Evolutionary conservation across 2,888 invertebrate genomes (phyloP).

Genomic region (Alviniconcha strummeri): DNA sequence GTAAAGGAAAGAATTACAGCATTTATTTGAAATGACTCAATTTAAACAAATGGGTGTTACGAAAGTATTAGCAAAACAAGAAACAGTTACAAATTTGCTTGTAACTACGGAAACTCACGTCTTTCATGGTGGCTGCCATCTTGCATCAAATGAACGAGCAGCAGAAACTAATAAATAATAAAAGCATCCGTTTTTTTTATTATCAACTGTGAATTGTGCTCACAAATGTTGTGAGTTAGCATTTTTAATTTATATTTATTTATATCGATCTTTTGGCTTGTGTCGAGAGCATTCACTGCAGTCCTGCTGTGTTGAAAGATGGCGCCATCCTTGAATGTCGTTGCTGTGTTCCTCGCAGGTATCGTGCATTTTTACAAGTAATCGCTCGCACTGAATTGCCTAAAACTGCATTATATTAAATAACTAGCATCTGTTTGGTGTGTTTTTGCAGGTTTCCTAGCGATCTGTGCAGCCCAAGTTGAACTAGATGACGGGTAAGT

Average conservation of each 20-base stretch:
- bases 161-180: too few relatives aligned
- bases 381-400: too few relatives aligned
- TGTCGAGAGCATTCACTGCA: constrained; percentile 27
- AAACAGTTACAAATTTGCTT: not conserved
- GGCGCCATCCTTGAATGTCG: constrained; percentile 53
- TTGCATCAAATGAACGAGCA: not conserved
- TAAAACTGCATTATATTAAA: too few relatives aligned
- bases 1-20: too few relatives aligned
- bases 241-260: too few relatives aligned
- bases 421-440: constrained; percentile 15
- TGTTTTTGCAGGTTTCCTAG: constrained; percentile 45
- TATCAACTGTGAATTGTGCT: too few relatives aligned
- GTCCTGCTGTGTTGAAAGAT: constrained; percentile 51
- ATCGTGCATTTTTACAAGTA: not conserved
- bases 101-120: constrained; percentile 32
- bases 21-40: too few relatives aligned
- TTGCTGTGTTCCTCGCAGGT: constrained; percentile 9
- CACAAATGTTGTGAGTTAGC: too few relatives aligned
- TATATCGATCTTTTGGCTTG: too few relatives aligned
- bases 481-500: constrained; percentile 83
- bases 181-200: too few relatives aligned
- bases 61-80: not conserved
- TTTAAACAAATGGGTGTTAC: not conserved
- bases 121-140: constrained; percentile 34
- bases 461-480: constrained; percentile 77